Evolutionary conservation across 2,797 vertebrate species (phyloP).

Genomic region (Ctenopoma multispine): DNA sequence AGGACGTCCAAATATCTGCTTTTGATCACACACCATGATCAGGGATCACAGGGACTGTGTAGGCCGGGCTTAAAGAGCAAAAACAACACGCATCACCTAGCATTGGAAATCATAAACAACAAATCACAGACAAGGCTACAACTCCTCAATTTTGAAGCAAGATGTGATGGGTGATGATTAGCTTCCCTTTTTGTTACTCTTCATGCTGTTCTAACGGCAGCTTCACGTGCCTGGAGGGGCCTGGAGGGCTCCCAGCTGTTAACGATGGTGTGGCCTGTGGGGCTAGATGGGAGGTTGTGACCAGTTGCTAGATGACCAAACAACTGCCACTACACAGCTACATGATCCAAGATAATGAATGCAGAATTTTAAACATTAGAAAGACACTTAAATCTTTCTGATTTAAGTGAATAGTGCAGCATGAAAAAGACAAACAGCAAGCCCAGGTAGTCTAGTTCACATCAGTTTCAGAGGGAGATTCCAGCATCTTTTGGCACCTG

Average conservation of each 20-base stretch:
- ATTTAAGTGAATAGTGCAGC: neutral
- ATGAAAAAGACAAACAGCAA: neutral
- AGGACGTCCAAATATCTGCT: constrained; percentile 13
- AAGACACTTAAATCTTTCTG: neutral
- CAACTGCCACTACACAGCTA: neutral
- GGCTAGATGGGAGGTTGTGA: neutral
- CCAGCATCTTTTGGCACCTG: constrained; percentile 33
- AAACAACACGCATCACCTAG: neutral
- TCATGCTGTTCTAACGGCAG: constrained; percentile 24
- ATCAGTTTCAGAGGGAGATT: constrained; percentile 53
- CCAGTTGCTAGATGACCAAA: neutral
- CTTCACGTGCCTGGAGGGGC: constrained; percentile 19
- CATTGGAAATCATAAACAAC: neutral
- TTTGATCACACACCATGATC: constrained; percentile 15
- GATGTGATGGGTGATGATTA: constrained; percentile 53
- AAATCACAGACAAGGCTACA: neutral
- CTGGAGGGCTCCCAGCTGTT: constrained; percentile 41
- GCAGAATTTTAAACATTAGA: constrained; percentile 5
- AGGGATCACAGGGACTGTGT: constrained; percentile 13
- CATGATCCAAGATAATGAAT: constrained; percentile 15
- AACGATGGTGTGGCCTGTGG: neutral
- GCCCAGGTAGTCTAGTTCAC: constrained; percentile 11
- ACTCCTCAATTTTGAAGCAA: neutral
- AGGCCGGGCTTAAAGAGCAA: constrained; percentile 32
- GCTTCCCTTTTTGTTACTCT: constrained; percentile 37